Percentiles rank a stretch among this genome's conserved stretches.
Evolutionary conservation across 2,113 vertebrate genomes (phyloP).

Genomic region (Mohoua ochrocephala): DNA sequence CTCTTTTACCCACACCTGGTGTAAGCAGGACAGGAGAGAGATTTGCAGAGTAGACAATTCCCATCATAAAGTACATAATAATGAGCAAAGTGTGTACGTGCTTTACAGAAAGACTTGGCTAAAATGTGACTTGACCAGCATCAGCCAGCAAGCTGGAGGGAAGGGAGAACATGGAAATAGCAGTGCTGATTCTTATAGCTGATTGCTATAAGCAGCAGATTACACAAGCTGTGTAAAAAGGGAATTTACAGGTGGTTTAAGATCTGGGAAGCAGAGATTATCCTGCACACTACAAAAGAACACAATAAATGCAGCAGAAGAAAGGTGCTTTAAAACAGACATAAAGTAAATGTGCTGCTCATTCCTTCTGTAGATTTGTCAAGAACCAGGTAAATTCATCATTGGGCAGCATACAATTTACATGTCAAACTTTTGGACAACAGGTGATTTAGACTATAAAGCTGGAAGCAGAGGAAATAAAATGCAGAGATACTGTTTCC

Average conservation of each 20-base stretch:
- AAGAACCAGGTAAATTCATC: not conserved
- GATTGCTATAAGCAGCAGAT: not conserved
- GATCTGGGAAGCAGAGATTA: not conserved
- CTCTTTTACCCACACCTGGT: not conserved
- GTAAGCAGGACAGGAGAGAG: not conserved
- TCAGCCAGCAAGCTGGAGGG: not conserved
- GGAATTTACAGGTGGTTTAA: not conserved
- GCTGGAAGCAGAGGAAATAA: not conserved
- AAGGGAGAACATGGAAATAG: not conserved
- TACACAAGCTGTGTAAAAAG: fast-evolving
- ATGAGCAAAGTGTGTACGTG: not conserved
- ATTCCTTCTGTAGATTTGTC: not conserved
- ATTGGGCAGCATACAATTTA: not conserved
- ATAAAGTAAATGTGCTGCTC: not conserved
- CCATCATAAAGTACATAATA: not conserved
- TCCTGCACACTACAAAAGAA: not conserved
- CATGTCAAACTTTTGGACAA: not conserved
- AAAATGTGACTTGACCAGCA: not conserved
- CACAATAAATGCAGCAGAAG: not conserved
- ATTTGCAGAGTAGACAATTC: not conserved
- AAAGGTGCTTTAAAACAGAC: not conserved
- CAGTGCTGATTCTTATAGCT: not conserved
- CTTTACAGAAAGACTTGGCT: not conserved
- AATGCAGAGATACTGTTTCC: not conserved
- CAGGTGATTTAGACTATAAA: not conserved